These are phyloP conservation scores for Polietes domitor DNA, from an alignment of 2,888 invertebrate species.

Conservation along the genomic window DNA sequence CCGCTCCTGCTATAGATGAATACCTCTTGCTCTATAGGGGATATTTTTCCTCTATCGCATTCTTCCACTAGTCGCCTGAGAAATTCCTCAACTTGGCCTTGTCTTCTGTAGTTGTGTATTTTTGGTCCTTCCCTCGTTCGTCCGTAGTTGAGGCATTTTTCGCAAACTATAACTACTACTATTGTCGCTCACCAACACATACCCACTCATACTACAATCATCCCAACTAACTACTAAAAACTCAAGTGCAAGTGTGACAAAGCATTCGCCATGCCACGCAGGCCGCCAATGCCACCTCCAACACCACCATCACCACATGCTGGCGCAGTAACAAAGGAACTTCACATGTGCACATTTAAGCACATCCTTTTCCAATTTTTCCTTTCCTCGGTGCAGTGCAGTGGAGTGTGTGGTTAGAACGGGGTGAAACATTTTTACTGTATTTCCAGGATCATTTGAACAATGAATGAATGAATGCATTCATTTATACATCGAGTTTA, in stretches of 20 bases:
- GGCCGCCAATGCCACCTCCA: not conserved
- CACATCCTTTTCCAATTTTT: not conserved
- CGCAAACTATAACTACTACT: slow-evolving; percentile 54
- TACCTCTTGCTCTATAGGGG: no score
- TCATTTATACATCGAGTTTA: not conserved
- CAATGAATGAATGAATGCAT: slow-evolving; percentile 3
- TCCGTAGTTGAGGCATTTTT: slow-evolving; percentile 42
- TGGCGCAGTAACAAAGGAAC: slow-evolving; percentile 19
- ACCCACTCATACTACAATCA: not conserved
- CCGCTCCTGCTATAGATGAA: no score
- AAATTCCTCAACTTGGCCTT: no score
- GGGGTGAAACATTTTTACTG: not conserved
- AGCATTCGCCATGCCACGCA: slow-evolving; percentile 40
- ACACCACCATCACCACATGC: slow-evolving; percentile 3
- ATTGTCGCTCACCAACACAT: slow-evolving; percentile 34
- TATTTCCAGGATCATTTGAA: slow-evolving; percentile 10
- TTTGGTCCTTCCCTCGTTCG: not conserved
- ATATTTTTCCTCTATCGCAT: no score
- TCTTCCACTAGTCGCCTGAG: no score
- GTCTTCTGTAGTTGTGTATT: not conserved
- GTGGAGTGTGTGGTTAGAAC: not conserved
- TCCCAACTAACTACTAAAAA: slow-evolving; percentile 13
- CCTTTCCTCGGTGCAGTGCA: not conserved
- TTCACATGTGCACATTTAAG: slow-evolving; percentile 40
- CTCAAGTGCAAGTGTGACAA: slow-evolving; percentile 64